These are phyloP conservation scores for Toxostoma redivivum DNA, from an alignment of 2,113 vertebrate genomes.

Conservation along the genomic window DNA sequence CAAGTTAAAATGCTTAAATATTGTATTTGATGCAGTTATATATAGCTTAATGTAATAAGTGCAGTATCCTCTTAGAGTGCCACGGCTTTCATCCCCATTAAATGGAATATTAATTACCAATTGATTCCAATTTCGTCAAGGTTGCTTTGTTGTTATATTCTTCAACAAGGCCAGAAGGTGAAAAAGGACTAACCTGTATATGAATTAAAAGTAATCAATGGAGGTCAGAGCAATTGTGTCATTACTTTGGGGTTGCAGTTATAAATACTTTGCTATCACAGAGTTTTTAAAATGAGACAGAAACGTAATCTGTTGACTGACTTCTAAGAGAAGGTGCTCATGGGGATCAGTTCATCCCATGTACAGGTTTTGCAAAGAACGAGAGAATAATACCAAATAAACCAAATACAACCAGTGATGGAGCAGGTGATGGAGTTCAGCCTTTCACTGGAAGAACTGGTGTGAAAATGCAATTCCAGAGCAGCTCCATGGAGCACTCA, in stretches of 20 bases:
- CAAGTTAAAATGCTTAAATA: slow-evolving; percentile 68
- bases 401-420: neutral
- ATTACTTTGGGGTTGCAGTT: neutral
- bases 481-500: neutral
- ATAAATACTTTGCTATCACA: neutral
- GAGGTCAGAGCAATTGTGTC: neutral
- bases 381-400: neutral
- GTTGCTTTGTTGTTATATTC: neutral
- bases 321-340: neutral
- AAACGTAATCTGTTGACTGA: neutral
- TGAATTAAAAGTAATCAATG: neutral
- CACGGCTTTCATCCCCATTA: slow-evolving; percentile 18
- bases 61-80: neutral
- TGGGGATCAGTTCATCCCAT: neutral
- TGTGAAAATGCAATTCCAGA: neutral
- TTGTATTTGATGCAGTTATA: slow-evolving; percentile 69
- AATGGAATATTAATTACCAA: slow-evolving; percentile 5
- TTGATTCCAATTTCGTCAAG: neutral
- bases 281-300: neutral
- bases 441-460: neutral
- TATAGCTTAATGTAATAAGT: slow-evolving; percentile 52
- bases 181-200: neutral
- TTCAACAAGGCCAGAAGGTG: neutral
- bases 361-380: neutral
- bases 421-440: neutral